A percentile compares a stretch with the other conserved stretches of the same genome.
Evolutionary conservation across 2,888 invertebrate genomes (phyloP).

Genomic region (Noctua comes): DNA sequence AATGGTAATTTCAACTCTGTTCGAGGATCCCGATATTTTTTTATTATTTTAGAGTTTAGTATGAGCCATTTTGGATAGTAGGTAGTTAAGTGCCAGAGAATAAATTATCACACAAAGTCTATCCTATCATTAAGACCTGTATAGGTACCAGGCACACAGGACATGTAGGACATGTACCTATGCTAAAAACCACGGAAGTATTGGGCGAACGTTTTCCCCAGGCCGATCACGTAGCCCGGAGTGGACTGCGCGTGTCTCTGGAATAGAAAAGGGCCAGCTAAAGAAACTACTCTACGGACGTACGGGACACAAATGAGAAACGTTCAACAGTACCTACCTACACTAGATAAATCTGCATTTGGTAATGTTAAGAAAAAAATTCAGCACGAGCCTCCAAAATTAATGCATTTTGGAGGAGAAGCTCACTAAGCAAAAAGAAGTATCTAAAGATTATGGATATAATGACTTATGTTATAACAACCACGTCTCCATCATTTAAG

Average conservation of each 20-base stretch:
- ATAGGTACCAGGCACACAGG: constrained; percentile 3
- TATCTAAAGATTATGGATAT: background rate
- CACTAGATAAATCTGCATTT: constrained; percentile 2
- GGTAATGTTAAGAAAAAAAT: background rate
- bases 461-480: background rate
- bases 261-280: constrained; percentile 73
- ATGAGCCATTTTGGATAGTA: background rate
- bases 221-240: constrained; percentile 78
- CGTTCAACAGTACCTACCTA: constrained; percentile 17
- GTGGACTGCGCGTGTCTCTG: constrained; percentile 76
- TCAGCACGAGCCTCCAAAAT: background rate
- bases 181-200: constrained; percentile 64
- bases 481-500: no score
- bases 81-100: background rate
- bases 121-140: background rate
- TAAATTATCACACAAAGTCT: background rate
- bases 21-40: background rate
- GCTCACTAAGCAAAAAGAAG: background rate
- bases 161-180: constrained; percentile 28
- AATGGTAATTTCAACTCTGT: background rate
- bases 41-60: background rate
- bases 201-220: constrained; percentile 70
- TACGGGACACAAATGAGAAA: constrained; percentile 31
- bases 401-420: no score
- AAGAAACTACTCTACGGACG: constrained; percentile 40